Percentiles rank a stretch among this genome's conserved stretches.
Evolutionary conservation across 2,888 invertebrate species (phyloP).

Genomic region (Cecidostiba fungosa): DNA sequence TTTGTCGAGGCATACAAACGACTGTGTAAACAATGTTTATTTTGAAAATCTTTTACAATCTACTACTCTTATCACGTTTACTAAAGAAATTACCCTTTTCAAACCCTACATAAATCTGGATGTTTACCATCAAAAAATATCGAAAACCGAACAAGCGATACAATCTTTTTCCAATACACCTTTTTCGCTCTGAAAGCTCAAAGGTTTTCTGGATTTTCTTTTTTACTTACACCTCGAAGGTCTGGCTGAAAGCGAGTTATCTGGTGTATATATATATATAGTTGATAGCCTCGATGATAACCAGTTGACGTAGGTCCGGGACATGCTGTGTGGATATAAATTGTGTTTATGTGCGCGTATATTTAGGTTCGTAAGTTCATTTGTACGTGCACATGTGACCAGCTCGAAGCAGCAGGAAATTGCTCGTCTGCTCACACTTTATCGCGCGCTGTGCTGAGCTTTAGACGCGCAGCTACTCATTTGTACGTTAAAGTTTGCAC

Average conservation of each 20-base stretch:
- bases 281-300: conserved; percentile 49
- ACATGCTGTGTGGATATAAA: neutral
- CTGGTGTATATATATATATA: neutral
- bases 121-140: neutral
- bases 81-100: neutral
- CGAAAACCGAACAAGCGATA: neutral
- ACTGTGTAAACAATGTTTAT: no score
- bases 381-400: neutral
- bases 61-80: neutral
- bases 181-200: neutral
- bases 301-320: neutral
- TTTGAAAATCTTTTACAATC: no score
- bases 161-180: neutral
- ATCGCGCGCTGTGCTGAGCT: conserved; percentile 20
- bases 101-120: neutral
- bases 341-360: neutral
- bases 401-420: conserved; percentile 54
- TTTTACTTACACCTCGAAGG: neutral
- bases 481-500: neutral
- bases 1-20: no score
- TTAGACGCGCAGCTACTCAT: conserved; percentile 1
- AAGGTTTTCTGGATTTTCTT: neutral
- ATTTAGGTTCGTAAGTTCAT: neutral
- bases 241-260: neutral
- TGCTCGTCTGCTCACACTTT: conserved; percentile 51